Evolutionary conservation across 2,888 invertebrate genomes (phyloP), one percentile per base, ranked within the genome.

Genomic region (Torymus tubicola): DNA sequence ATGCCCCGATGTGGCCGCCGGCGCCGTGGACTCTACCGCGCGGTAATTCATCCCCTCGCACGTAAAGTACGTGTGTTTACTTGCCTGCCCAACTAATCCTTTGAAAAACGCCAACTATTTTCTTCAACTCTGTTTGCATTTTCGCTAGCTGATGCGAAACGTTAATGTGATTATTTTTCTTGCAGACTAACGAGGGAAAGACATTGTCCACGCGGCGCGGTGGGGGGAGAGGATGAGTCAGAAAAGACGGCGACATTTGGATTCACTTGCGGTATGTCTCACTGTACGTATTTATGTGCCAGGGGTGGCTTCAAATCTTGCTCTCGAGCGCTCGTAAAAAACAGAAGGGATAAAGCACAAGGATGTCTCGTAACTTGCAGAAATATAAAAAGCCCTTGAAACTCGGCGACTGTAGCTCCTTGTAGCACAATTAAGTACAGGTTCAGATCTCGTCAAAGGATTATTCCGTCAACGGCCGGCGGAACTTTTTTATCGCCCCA

Each of bases 21-120:
- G 31, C 84, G 85, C 83, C 85, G 85, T 85, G 85, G 86, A 89
- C 88, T 89, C 88, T 87, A 86, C 87, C 86, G 83, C 84, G 84
- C 87, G 86, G 87, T 88, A 88, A 89, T 86, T 88, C 88, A 89
- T 88, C 86, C 87, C 83, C 84, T 85, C 86, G 69, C 42, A 1
- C 42, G 42, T 8, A 1, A 42, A 42, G 10, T 42, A 8, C 42
- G 8, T 42, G 10, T 42, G 42, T 42, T 42, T 42, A 42, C 42
- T 42, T 42, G 1, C 8, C 42, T 8, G 42, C 42, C 8, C 8
- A 8, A 42, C 42, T 42, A 42, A 42, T 5, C 42, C 8, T 42
- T 42, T 42, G 10, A 42, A 42, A 42, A 31, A 31, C 31, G 31
- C 4, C 31, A 31, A 31, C 2, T 31, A 8, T 8, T 42, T 42